phyloP scores from a whole-genome alignment of 2,113 vertebrate genomes.

The Sapayoa aenigma region DNA sequence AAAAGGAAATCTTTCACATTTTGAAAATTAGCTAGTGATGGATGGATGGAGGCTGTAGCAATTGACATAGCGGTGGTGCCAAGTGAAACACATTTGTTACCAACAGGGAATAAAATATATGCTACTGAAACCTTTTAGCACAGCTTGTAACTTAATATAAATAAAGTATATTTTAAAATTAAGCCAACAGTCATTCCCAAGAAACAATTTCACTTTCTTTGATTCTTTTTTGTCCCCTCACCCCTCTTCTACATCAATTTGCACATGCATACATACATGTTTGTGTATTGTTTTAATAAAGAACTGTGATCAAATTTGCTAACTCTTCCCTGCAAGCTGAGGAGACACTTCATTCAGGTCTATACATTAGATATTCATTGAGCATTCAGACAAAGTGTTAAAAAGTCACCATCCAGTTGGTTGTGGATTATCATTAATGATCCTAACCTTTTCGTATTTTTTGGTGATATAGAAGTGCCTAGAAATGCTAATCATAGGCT shows the following conservation, averaged over 20 bases:
- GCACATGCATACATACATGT: not conserved
- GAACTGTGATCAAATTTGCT: not conserved
- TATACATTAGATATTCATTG: not conserved
- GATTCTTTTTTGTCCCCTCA: not conserved
- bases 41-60: constrained; percentile 53
- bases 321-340: not conserved
- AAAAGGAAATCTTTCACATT: constrained; percentile 53
- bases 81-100: constrained; percentile 65
- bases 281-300: not conserved
- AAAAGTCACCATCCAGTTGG: not conserved
- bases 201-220: constrained; percentile 5
- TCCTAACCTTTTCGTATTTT: not conserved
- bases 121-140: constrained; percentile 55
- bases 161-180: constrained; percentile 34
- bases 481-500: not conserved
- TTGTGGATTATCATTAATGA: not conserved
- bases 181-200: constrained; percentile 14
- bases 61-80: constrained; percentile 50
- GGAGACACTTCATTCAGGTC: not conserved
- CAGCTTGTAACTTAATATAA: constrained; percentile 39
- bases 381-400: not conserved
- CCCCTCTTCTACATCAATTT: not conserved
- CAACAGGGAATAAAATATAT: constrained; percentile 52
- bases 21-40: constrained; percentile 45
- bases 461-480: not conserved